Conservation (phyloP, 2,888 invertebrate genomes). For the Thysanoteuthis rhombus region DNA sequence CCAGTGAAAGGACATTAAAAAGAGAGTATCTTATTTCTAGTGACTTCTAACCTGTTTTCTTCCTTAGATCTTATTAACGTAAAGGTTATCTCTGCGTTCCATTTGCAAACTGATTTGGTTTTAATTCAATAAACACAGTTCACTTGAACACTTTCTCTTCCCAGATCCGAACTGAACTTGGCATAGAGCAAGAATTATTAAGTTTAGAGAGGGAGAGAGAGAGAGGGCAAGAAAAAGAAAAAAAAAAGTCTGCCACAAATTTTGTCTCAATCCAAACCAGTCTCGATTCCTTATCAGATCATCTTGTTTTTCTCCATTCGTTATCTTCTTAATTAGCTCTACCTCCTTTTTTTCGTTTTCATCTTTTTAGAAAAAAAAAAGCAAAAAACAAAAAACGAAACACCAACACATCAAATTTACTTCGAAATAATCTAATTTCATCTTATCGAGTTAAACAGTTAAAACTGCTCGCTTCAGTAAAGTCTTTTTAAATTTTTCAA, state of each 20-base stretch:
- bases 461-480: not conserved
- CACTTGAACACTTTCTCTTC: not conserved
- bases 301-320: not conserved
- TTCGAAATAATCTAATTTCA: not conserved
- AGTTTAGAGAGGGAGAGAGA: not conserved
- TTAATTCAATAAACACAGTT: not conserved
- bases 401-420: not conserved
- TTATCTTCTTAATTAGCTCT: too few species aligned
- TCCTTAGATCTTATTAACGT: not conserved
- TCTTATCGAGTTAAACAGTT: too few species aligned
- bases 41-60: not conserved
- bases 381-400: not conserved
- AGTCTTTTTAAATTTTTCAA: not conserved
- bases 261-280: not conserved
- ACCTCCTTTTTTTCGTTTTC: not conserved
- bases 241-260: not conserved
- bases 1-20: too few species aligned
- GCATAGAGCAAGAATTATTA: not conserved
- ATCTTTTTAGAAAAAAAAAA: not conserved
- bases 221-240: not conserved
- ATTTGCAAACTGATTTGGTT: not conserved
- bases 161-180: not conserved
- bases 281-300: not conserved
- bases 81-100: not conserved
- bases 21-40: not conserved